These are phyloP conservation scores for Hepsetus odoe DNA, from an alignment of 2,113 vertebrate genomes.

Conservation along the genomic window DNA sequence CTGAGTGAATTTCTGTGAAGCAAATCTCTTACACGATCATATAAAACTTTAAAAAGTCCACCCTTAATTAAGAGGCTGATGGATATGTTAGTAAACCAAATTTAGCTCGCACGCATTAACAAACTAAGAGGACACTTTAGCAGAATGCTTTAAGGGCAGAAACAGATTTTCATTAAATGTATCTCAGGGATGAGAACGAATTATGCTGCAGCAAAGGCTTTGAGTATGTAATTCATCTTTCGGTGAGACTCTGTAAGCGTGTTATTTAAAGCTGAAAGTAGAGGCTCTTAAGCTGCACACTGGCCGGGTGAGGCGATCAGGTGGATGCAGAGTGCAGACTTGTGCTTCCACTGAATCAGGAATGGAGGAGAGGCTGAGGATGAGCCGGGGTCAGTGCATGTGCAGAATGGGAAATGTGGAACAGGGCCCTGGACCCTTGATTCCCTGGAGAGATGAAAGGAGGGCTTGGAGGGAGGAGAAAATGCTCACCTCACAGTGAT, in stretches of 20 bases:
- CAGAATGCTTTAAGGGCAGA: slow-evolving; percentile 39
- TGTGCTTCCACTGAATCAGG: slow-evolving; percentile 28
- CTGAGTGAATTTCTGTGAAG: slow-evolving; percentile 12
- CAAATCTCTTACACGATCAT: slow-evolving; percentile 11
- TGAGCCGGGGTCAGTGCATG: slow-evolving; percentile 21
- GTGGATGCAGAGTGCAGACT: slow-evolving; percentile 2
- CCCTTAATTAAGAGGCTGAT: slow-evolving; percentile 29
- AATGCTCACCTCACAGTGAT: neutral
- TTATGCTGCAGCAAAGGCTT: slow-evolving; percentile 43
- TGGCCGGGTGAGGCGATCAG: slow-evolving; percentile 17
- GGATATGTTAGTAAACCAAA: slow-evolving; percentile 37
- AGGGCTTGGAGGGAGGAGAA: slow-evolving; percentile 6
- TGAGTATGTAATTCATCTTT: slow-evolving; percentile 49
- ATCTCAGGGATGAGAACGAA: slow-evolving; percentile 39
- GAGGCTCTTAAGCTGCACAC: slow-evolving; percentile 27
- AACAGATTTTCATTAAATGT: slow-evolving; percentile 45
- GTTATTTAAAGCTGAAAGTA: slow-evolving; percentile 50
- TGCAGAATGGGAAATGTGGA: slow-evolving; percentile 35
- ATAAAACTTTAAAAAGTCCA: slow-evolving; percentile 33
- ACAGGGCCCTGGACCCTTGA: slow-evolving; percentile 7
- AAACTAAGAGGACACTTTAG: slow-evolving; percentile 39
- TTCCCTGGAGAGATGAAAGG: slow-evolving; percentile 11
- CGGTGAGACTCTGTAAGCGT: slow-evolving; percentile 40
- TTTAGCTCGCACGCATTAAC: slow-evolving; percentile 26
- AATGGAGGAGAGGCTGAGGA: slow-evolving; percentile 15